Base-by-base conservation (phyloP, 2,113 vertebrate species). In the Phaethornis superciliosus region DNA sequence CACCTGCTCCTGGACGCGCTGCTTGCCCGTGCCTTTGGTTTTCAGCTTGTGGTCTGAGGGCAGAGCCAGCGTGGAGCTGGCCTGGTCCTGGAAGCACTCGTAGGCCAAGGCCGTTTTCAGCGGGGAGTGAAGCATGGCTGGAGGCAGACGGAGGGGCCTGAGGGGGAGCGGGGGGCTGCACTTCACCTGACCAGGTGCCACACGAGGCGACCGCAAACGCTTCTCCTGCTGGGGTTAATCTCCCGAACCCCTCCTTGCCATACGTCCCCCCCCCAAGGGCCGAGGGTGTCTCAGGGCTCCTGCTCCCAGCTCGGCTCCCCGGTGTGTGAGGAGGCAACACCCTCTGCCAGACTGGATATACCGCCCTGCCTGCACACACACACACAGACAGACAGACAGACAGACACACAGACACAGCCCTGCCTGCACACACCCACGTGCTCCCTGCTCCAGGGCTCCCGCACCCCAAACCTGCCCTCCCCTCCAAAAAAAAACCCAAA, bases 341-440 rank as follows among this genome's bases (percentile, higher is more conserved):
- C 98, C 98, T 97, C 92, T n/a, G 97, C 94, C 96, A 90, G 97
- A 97, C 98, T 96, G 98, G 98, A 98, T 98, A 98, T 98, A 98
- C 98, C 93, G 81, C 97, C 96, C 96, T 94, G 96, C 93, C 97
- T 94, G 94, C 93, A 97, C n/a, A n/a, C n/a, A n/a, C 37, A 40
- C 37, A 40, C 37, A 40, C 37, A 40, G 37, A 40, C 37, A 10
- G 37, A 40, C 37, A 40, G 37, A 40, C 37, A 40, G 9, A 40
- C 37, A 40, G 37, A 40, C 37, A 40, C 37, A 40, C 37, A 40
- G 37, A 40, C 37, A 40, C 92, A 98, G 82, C 97, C 96, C 95
- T 94, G 96, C 93, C 96, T 94, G 94, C 93, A 97, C 92, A 98
- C 98, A 96, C 97, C 98, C 98, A 97, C 97, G 51, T 40, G 18